Evolutionary conservation across 2,113 vertebrate genomes (phyloP).

Genomic region (Nesogale talazaci): DNA sequence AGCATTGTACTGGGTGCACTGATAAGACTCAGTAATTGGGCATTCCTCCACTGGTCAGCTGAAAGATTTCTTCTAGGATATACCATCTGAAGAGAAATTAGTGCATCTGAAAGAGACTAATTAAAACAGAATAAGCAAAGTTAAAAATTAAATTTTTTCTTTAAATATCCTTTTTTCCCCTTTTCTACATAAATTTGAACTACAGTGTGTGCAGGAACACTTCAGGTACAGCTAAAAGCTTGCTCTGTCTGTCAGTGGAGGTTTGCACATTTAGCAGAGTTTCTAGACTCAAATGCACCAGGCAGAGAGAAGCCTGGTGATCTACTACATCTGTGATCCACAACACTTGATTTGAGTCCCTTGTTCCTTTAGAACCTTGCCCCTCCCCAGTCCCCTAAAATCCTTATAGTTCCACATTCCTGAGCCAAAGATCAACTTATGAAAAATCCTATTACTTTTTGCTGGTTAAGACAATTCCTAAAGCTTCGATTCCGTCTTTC

Average conservation of each 20-base stretch:
- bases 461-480: slow-evolving; percentile 27
- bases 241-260: not conserved
- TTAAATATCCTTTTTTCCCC: not conserved
- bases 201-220: not conserved
- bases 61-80: slow-evolving; percentile 98
- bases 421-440: not conserved
- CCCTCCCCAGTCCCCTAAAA: not conserved
- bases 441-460: slow-evolving; percentile 30
- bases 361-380: not conserved
- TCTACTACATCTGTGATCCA: not conserved
- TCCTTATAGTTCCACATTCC: not conserved
- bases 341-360: not conserved
- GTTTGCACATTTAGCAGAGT: not conserved
- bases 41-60: slow-evolving; percentile 99
- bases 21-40: slow-evolving; percentile 97
- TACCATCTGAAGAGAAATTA: slow-evolving; percentile 98
- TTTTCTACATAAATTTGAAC: slow-evolving; percentile 34
- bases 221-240: not conserved
- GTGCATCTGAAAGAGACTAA: slow-evolving; percentile 96
- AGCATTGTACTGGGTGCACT: slow-evolving; percentile 99
- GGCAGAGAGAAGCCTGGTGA: not conserved
- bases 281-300: not conserved
- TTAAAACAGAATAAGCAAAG: slow-evolving; percentile 51
- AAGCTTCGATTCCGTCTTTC: slow-evolving; percentile 25
- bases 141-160: not conserved